A percentile compares a stretch with the other conserved stretches of the same genome.
These are phyloP conservation scores for Rhinolophus sinicus DNA, from an alignment of 2,113 vertebrate species.

Conservation along the genomic window DNA sequence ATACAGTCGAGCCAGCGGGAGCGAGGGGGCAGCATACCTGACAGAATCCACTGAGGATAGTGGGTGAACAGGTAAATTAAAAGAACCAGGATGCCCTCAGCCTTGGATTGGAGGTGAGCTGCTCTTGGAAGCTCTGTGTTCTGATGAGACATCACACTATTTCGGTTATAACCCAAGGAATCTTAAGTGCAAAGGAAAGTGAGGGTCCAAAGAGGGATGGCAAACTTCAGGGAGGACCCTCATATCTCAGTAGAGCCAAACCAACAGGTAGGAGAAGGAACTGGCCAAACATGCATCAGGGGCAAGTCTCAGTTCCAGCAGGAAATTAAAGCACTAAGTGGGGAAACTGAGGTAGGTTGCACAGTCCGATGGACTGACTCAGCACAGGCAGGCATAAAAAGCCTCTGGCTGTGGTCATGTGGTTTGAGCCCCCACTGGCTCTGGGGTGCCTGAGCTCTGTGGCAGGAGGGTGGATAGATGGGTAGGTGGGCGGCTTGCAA, in stretches of 20 bases:
- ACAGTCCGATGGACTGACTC: not conserved
- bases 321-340: not conserved
- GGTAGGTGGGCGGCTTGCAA: not conserved
- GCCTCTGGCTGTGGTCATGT: not conserved
- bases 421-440: not conserved
- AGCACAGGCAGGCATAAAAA: not conserved
- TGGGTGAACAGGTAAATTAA: not conserved
- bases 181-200: not conserved
- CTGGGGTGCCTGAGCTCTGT: not conserved
- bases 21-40: not conserved
- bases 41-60: slow-evolving; percentile 35
- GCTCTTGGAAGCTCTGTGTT: not conserved
- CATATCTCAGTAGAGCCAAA: not conserved
- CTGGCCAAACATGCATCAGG: not conserved
- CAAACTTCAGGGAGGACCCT: not conserved
- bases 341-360: not conserved
- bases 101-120: not conserved
- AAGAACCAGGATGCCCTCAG: not conserved
- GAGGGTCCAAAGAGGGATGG: not conserved
- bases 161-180: not conserved
- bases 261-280: not conserved
- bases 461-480: no score
- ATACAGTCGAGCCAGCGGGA: not conserved
- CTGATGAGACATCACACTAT: not conserved
- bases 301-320: not conserved